Conservation (phyloP, 2,797 vertebrate genomes). For the Falco columbarius region DNA sequence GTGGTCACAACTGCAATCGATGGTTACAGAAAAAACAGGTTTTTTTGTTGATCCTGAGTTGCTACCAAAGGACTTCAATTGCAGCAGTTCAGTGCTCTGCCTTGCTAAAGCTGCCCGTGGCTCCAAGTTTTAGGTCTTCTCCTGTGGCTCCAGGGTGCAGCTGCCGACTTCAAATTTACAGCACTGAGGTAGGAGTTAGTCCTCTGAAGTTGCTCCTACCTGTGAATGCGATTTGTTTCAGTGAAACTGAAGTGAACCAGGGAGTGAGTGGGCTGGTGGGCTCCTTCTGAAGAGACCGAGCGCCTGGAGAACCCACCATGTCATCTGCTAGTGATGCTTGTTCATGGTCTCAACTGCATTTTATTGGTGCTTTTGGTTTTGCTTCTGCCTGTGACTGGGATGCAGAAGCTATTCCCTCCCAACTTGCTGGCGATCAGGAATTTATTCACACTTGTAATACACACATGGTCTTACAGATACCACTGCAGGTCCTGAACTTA, state of each 20-base stretch:
- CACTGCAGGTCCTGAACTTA: background rate
- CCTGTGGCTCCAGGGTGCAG: background rate
- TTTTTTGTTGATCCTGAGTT: background rate
- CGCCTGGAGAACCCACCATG: background rate
- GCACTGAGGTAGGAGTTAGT: background rate
- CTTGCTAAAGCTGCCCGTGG: background rate
- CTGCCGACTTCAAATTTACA: fast-evolving
- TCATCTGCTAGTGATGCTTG: background rate
- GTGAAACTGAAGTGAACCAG: background rate
- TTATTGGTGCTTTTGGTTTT: background rate
- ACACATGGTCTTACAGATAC: background rate
- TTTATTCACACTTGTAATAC: background rate
- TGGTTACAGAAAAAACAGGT: background rate
- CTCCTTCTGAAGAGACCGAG: background rate
- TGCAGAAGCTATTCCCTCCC: background rate
- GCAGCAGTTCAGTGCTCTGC: background rate
- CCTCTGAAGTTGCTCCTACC: background rate
- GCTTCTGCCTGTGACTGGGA: background rate
- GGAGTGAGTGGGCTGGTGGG: background rate
- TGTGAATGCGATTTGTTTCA: background rate
- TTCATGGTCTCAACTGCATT: background rate
- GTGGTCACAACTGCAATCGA: background rate
- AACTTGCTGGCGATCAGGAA: background rate
- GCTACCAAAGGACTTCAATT: background rate
- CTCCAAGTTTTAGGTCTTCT: background rate